Conservation (phyloP, 1,140 invertebrate species). For the Drosophila lowei region DNA sequence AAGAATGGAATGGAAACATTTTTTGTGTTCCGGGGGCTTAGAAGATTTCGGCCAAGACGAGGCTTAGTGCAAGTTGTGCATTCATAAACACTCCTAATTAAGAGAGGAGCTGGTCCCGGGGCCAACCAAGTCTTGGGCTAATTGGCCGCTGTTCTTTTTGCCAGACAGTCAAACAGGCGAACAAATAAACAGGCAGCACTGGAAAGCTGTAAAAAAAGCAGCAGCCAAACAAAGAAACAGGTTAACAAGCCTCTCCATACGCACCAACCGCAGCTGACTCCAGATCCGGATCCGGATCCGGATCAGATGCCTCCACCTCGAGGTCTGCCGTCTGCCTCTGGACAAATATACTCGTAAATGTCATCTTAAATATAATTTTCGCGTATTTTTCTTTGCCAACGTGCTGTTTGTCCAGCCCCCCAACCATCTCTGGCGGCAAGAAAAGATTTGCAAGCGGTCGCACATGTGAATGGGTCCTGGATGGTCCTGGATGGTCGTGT, state of each 20-base stretch:
- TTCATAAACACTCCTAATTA: constrained; percentile 75
- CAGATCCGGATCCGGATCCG: neutral
- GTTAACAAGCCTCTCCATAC: constrained; percentile 45
- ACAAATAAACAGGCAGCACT: constrained; percentile 49
- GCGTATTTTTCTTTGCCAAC: constrained; percentile 64
- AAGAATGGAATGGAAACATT: constrained; percentile 11
- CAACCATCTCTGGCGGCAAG: constrained; percentile 20
- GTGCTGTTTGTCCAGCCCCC: constrained; percentile 42
- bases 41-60: constrained; percentile 57
- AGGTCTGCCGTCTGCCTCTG: neutral
- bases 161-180: constrained; percentile 34
- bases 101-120: constrained; percentile 30
- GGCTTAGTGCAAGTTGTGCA: constrained; percentile 33
- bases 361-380: constrained; percentile 82
- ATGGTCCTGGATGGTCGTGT: neutral
- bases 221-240: constrained; percentile 40
- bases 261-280: constrained; percentile 52
- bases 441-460: constrained; percentile 72
- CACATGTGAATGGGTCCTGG: constrained; percentile 50
- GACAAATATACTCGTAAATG: constrained; percentile 57
- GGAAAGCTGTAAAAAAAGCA: constrained; percentile 2
- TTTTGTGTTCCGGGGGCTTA: constrained; percentile 25
- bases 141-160: constrained; percentile 72
- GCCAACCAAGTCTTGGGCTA: constrained; percentile 47
- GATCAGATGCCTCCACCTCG: too few species aligned